phyloP scores from a whole-genome alignment of 2,113 vertebrate species.

The Empidonax traillii region DNA sequence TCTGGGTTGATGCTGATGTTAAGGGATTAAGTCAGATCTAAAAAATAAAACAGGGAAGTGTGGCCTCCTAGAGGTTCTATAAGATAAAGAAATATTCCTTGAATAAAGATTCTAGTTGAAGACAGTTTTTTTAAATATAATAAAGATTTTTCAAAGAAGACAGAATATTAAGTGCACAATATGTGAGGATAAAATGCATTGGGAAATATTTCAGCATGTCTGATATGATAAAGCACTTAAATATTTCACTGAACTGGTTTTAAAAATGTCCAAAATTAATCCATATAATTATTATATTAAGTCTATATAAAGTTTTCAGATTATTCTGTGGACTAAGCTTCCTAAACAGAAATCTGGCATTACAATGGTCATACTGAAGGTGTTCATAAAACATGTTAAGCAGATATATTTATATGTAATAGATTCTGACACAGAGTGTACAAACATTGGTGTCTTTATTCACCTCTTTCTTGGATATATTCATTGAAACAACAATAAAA shows the following conservation, averaged over 20 bases:
- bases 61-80: neutral
- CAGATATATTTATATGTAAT: neutral
- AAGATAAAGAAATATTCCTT: neutral
- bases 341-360: neutral
- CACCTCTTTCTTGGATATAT: neutral
- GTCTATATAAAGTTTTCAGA: neutral
- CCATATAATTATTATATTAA: neutral
- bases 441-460: neutral
- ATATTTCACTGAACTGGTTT: neutral
- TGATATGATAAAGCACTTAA: neutral
- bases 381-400: neutral
- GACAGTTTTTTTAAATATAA: neutral
- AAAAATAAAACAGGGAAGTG: neutral
- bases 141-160: neutral
- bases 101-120: neutral
- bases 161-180: neutral
- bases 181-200: neutral
- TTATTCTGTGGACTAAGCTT: neutral
- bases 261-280: neutral
- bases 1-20: neutral
- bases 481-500: neutral
- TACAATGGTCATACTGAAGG: neutral
- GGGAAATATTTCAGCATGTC: neutral
- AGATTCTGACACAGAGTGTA: neutral
- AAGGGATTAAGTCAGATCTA: neutral